Base-by-base conservation (phyloP, 2,113 vertebrate species). In the Thymallus thymallus region DNA sequence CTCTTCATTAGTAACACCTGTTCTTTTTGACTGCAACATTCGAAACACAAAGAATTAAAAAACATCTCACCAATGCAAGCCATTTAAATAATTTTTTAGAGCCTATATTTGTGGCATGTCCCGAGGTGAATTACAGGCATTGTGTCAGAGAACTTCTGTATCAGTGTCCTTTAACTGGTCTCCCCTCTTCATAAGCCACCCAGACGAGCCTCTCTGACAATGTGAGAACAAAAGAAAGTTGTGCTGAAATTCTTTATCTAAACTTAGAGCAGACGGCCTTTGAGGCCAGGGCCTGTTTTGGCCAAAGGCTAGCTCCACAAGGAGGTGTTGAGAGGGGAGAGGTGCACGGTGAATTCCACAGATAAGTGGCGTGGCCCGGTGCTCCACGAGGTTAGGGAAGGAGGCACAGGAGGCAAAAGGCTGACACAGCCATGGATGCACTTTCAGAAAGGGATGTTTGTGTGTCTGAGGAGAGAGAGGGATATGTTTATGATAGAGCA, bases 271-370 rank as follows among this genome's bases (percentile, higher is more conserved):
- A 14, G 5, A 20, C 51, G 16, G 51, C 51, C 14, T 18, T 18
- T 14, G 18, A 20, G 51, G 14, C 20, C 6, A 22, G n/a, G 56
- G n/a, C 56, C 56, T 22, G 56, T 60, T 60, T 60, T 23, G 18
- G 7, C n/a, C n/a, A n/a, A 10, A 55, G 9, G 55, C 71, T 78
- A 58, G 80, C 74, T 85, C 86, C 80, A 84, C 91, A 89, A 82
- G 78, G 76, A 74, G 85, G 87, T 91, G 88, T 89, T 89, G 85
- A 86, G 87, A 76, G 74, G 87, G 76, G 72, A 64, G 67, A 84
- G 85, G 83, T 82, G 80, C 76, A 73, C 81, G 85, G 76, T 82
- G 80, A 89, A 91, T 93, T 91, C 85, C 89, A 88, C 89, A 90
- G 87, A 89, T 89, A 89, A 83, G 88, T 91, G 88, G 81, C 85